Conservation (phyloP, 2,888 invertebrate species). For the Patella pellucida region DNA sequence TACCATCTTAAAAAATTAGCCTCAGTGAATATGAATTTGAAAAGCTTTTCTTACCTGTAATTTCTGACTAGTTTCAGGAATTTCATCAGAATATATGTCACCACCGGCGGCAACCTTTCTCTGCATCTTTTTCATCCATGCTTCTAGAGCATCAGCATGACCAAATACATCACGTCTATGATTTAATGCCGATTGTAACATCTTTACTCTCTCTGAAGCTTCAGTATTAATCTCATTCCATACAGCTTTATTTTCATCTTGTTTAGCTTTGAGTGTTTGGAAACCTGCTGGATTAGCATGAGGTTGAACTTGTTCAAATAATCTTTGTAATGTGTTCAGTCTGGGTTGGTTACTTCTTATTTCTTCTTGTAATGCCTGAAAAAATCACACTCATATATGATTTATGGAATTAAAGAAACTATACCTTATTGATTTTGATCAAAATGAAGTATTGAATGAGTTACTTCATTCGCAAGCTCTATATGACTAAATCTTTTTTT, state of each 20-base stretch:
- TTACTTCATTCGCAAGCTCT: no score
- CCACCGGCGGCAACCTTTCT: constrained; percentile 78
- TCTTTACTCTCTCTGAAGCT: constrained; percentile 80
- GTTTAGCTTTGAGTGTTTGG: constrained; percentile 75
- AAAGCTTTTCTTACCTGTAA: constrained; percentile 77
- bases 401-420: no score
- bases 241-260: constrained; percentile 85
- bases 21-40: no score
- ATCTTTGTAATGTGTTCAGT: constrained; percentile 53
- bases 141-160: constrained; percentile 82
- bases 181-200: constrained; percentile 55
- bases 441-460: no score
- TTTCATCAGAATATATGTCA: constrained; percentile 85
- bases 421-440: no score
- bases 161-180: constrained; percentile 78
- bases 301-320: constrained; percentile 58
- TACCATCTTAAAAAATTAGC: no score
- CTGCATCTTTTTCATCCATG: constrained; percentile 78
- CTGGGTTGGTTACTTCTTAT: constrained; percentile 58
- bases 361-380: constrained; percentile 63
- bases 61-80: constrained; percentile 81
- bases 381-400: background rate
- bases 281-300: constrained; percentile 60
- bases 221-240: constrained; percentile 79
- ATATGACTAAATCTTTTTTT: no score